phyloP scores from a whole-genome alignment of 2,113 vertebrate species.

The Eclectus roratus region DNA sequence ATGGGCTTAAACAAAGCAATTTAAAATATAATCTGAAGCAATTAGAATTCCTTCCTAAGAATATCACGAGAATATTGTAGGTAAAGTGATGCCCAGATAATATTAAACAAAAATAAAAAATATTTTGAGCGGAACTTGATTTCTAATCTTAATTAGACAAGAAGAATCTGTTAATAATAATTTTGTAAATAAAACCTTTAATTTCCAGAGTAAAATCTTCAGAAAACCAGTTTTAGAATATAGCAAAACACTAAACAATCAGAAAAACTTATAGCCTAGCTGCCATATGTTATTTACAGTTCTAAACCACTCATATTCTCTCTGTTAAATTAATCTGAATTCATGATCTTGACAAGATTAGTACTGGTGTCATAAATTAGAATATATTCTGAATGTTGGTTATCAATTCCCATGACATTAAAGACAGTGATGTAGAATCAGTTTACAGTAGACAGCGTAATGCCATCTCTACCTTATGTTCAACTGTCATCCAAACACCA shows the following conservation, averaged over 20 bases:
- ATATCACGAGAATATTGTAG: not conserved
- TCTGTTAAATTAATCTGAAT: not conserved
- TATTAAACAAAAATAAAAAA: not conserved
- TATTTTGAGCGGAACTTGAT: fast-evolving
- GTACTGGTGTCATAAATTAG: not conserved
- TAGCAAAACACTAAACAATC: not conserved
- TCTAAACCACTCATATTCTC: not conserved
- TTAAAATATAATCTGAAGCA: not conserved
- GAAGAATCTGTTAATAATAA: not conserved
- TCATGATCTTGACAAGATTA: not conserved
- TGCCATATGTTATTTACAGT: not conserved
- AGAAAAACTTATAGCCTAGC: not conserved
- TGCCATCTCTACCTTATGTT: not conserved
- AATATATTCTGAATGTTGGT: not conserved
- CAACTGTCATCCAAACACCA: not conserved
- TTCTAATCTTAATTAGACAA: not conserved
- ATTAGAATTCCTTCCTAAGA: not conserved
- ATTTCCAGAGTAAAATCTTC: not conserved
- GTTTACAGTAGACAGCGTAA: not conserved
- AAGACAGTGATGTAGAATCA: not conserved
- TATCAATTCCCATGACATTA: not conserved
- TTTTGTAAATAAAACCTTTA: not conserved
- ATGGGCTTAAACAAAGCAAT: not conserved
- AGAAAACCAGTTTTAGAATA: not conserved
- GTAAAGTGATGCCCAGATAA: not conserved